Base-by-base conservation (phyloP, 2,113 vertebrate genomes). In the Sterrhoptilus dennistouni region DNA sequence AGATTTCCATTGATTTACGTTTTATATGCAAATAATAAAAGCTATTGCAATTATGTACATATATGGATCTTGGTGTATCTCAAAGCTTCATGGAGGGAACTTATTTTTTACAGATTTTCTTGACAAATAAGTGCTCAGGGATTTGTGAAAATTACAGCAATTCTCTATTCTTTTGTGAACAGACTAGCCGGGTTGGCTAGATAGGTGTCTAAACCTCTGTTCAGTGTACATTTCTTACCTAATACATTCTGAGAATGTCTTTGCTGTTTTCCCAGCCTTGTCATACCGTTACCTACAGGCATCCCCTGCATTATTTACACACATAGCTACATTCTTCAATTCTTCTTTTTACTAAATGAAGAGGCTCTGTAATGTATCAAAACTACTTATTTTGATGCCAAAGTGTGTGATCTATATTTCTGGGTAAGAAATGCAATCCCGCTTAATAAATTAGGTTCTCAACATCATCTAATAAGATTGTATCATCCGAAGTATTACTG, bases 271-370 rank as follows among this genome's bases (percentile, higher is more conserved):
- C 21, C 8, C 11, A 81, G 0, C 8, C 20, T 69, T 47, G 21
- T 56, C 3, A 5, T 29, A 6, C 14, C 1, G 1, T 60, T 72
- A 52, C 12, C 6, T 77, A 2, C 11, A 47, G 36, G 5, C 25
- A 50, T 68, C 5, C 5, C 53, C 21, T 47, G n/a, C 8, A 25
- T 25, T 8, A 35, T 44, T 57, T 47, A 38, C 35, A 50, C 11
- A 45, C 2, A 6, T 4, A n/a, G 2, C 7, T 35, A 12, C 59
- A 31, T 69, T 31, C 8, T 65, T 85, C 53, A 23, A 9, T 60
- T 85, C 9, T 54, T 40, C 42, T 40, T 31, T 81, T 47, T 82
- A 28, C 22, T 65, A 56, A 44, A 14, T n/a, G 9, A 57, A 63
- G 36, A 68, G 7, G 9, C 3, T 23, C 20, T 22, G 25, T 38